Percentiles rank a stretch among this genome's conserved stretches.
These are phyloP conservation scores for Polypedilum pembai DNA, from an alignment of 1,140 invertebrate genomes.

Conservation along the genomic window DNA sequence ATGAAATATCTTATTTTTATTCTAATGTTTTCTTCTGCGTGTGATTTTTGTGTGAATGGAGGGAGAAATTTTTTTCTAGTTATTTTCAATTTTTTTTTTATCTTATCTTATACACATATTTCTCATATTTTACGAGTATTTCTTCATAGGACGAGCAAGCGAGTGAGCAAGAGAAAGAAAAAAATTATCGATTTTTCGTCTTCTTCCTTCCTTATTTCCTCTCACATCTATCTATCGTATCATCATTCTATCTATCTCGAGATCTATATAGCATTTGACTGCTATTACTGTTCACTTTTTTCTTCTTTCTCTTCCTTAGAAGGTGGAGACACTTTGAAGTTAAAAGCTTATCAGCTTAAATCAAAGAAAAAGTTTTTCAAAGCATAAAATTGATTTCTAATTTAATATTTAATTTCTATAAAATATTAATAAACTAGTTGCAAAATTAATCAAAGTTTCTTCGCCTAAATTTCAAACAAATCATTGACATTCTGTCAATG, in stretches of 20 bases:
- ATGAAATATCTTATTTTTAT: background rate
- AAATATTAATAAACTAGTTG: no score
- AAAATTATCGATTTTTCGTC: slow-evolving; percentile 4
- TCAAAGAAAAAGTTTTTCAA: no score
- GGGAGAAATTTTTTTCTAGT: background rate
- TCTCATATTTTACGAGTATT: background rate
- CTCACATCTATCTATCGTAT: slow-evolving; percentile 11
- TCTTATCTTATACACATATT: no score
- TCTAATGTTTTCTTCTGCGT: background rate
- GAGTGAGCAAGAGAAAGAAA: background rate
- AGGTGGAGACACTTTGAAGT: background rate
- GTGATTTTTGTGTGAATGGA: background rate
- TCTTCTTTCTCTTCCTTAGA: background rate
- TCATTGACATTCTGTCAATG: background rate
- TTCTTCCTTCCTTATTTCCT: slow-evolving; percentile 1
- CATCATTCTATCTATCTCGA: background rate
- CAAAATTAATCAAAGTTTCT: no score
- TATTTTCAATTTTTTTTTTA: background rate
- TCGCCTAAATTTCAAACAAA: background rate
- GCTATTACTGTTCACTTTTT: background rate
- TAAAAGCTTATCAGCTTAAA: no score
- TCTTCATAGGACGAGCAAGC: background rate
- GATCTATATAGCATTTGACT: background rate
- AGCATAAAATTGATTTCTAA: no score
- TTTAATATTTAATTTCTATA: no score